These are phyloP conservation scores for Enteromius fasciolatus DNA, from an alignment of 2,797 vertebrate species.

Conservation along the genomic window DNA sequence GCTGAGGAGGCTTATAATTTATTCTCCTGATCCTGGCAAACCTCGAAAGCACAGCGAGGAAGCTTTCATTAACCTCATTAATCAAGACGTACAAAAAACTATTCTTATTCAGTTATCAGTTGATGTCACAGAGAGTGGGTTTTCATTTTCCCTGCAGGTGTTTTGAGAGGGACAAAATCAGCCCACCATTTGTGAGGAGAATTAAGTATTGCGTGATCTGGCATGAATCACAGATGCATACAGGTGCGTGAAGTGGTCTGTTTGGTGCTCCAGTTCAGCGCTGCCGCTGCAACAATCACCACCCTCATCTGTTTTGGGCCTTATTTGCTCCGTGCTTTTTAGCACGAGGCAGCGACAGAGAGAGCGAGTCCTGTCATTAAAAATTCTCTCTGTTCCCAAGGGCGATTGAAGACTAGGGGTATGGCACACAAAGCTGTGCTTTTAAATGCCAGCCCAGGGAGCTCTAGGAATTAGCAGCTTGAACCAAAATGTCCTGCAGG, in stretches of 20 bases:
- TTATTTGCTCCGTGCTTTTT: conserved; percentile 55
- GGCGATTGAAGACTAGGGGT: conserved; percentile 65
- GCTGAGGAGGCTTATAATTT: conserved; percentile 20
- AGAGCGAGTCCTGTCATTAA: conserved; percentile 63
- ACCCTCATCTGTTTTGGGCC: conserved; percentile 47
- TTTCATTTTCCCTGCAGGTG: conserved; percentile 49
- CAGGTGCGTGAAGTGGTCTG: conserved; percentile 58
- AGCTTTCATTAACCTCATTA: conserved; percentile 45
- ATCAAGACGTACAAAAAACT: conserved; percentile 33
- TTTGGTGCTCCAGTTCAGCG: conserved; percentile 57
- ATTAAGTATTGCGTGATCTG: conserved; percentile 38
- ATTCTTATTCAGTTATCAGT: conserved; percentile 34
- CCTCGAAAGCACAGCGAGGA: conserved; percentile 17
- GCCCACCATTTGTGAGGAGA: conserved; percentile 32
- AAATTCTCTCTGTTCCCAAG: conserved; percentile 71
- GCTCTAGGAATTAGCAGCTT: conserved; percentile 49
- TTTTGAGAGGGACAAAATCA: conserved; percentile 31
- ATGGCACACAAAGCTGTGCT: conserved; percentile 58
- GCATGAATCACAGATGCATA: conserved; percentile 52
- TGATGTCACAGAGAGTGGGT: background rate
- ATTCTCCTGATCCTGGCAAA: conserved; percentile 28
- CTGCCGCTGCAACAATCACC: conserved; percentile 44
- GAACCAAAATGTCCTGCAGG: conserved; percentile 44
- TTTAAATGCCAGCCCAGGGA: conserved; percentile 64
- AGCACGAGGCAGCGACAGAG: conserved; percentile 2